Evolutionary conservation across 1,140 invertebrate genomes (phyloP), one percentile per base, ranked within the genome.

Genomic region (Trichonephila inaurata): DNA sequence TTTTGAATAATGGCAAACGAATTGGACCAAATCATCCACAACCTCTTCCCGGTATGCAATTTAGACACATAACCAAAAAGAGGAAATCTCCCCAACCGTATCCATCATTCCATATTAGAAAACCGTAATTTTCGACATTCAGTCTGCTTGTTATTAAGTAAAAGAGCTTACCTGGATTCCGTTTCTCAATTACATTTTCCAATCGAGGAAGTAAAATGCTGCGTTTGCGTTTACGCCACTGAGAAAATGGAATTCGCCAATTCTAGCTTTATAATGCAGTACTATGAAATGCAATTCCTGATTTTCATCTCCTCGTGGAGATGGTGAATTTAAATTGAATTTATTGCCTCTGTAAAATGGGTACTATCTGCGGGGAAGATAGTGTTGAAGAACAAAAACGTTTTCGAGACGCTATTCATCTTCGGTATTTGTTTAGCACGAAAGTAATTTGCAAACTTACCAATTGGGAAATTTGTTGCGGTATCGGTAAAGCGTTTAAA

Each of bases 321-420:
- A 69, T 69, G 66, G n/a, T 10, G 66, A 28, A 69, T 69, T 69
- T 69, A 69, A 69, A 69, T 69, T 28, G 66, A 24, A 69, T 69
- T 69, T 69, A 69, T 69, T 69, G 66, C 66, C 28, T n/a, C 8
- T 14, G 8, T 24, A 10, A 21, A 14, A 69, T 12, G 24, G 66
- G n/a, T n/a, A 24, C n/a, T 28, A 69, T 24, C 61, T 21, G 0
- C n/a, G 21, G n/a, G 10, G n/a, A 69, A 24, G 66, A 14, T 69
- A 69, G 10, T 12, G 3, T 12, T 24, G 66, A 69, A 12, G 51
- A 69, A 69, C 66, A 69, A 69, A 66, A 69, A 21, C n/a, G n/a
- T 24, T 69, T 24, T n/a, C n/a, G 24, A 28, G 28, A 69, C n/a
- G 66, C 24, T 10, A 21, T 24, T 69, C 66, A 69, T 69, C n/a